These are phyloP conservation scores for Podarcis lilfordi DNA, from an alignment of 2,797 vertebrate genomes.

Conservation along the genomic window DNA sequence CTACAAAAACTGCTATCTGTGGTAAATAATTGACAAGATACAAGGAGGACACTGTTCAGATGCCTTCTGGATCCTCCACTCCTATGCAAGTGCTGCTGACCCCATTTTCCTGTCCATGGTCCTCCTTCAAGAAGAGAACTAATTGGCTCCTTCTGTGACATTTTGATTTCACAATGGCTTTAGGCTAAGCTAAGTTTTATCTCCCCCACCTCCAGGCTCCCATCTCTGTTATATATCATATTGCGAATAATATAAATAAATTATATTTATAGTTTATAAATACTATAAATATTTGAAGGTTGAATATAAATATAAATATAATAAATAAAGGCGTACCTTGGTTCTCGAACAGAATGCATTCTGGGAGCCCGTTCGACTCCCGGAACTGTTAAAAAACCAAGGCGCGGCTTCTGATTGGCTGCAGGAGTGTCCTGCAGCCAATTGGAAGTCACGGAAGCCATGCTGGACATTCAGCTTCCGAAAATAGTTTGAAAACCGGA, in stretches of 20 bases:
- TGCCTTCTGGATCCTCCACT: background rate
- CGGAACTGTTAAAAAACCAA: too few species aligned
- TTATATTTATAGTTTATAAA: too few species aligned
- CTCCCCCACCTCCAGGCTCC: background rate
- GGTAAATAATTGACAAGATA: conserved; percentile 56
- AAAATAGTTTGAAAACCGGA: too few species aligned
- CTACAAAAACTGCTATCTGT: conserved; percentile 44
- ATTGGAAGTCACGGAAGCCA: too few species aligned
- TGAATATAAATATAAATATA: background rate
- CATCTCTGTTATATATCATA: too few species aligned
- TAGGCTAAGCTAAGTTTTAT: background rate
- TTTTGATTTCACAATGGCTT: background rate
- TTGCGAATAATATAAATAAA: background rate
- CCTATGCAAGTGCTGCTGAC: background rate
- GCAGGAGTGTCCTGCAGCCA: too few species aligned
- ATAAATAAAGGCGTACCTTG: background rate
- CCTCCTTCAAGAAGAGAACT: background rate
- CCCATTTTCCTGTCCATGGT: background rate
- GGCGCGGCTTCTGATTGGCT: too few species aligned
- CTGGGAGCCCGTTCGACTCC: too few species aligned
- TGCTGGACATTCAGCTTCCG: too few species aligned
- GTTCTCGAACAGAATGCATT: too few species aligned
- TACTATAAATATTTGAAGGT: too few species aligned
- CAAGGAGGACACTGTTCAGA: background rate
- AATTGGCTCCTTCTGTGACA: background rate